Conservation (phyloP, 2,888 invertebrate genomes). For the Phyllotreta cruciferae region DNA sequence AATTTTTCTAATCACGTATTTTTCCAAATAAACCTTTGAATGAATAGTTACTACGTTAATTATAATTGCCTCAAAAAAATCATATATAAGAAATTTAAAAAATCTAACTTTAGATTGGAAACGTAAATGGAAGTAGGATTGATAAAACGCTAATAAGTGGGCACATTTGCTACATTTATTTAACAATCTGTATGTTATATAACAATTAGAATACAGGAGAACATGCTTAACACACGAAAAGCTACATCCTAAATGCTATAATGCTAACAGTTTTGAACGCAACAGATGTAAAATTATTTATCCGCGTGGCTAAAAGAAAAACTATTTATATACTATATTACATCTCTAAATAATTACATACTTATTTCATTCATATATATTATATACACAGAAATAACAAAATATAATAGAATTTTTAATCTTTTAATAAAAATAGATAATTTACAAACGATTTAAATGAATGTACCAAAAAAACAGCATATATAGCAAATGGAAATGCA, state of each 20-base stretch:
- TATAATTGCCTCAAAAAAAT: too few relatives aligned
- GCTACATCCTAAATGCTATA: conserved; percentile 54
- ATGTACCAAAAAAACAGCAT: conserved; percentile 31
- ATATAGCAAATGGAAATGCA: conserved; percentile 37
- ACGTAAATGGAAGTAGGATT: too few relatives aligned
- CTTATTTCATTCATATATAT: conserved; percentile 30
- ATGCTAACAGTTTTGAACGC: conserved; percentile 48
- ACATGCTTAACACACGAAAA: conserved; percentile 61
- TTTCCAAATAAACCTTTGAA: too few relatives aligned
- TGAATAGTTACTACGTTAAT: too few relatives aligned
- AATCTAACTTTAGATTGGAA: too few relatives aligned
- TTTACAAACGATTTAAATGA: conserved; percentile 30
- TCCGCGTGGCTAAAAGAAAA: conserved; percentile 40
- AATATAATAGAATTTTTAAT: conserved; percentile 28
- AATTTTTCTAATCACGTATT: too few relatives aligned
- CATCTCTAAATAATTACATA: conserved; percentile 41
- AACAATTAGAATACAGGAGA: conserved; percentile 60
- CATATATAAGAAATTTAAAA: too few relatives aligned
- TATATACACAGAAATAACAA: conserved; percentile 42
- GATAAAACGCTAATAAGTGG: conserved; percentile 38
- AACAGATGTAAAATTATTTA: conserved; percentile 32
- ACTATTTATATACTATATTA: conserved; percentile 45
- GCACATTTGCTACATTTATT: conserved; percentile 61
- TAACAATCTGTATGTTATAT: conserved; percentile 59
- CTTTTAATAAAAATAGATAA: conserved; percentile 23